Base-by-base conservation (phyloP, 1,140 invertebrate species). In the Anthonomus grandis region DNA sequence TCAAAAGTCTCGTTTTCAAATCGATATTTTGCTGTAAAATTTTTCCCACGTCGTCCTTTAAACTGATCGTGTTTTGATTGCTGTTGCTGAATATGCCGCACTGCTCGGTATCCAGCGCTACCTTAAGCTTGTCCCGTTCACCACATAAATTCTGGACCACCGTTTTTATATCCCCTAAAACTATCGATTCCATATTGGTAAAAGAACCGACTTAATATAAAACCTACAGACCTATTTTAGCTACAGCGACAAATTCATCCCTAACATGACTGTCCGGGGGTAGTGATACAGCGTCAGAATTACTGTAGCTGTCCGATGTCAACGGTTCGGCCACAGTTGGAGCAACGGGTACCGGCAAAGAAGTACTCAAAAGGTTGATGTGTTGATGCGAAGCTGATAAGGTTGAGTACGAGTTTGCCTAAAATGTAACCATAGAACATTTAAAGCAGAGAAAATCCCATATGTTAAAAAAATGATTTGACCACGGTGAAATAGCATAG, bases 1-100 rank as follows among this genome's bases (percentile, higher is more conserved):
- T 78, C 44, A 79, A 74, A 42, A 91, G 76, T 25, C 84, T 75
- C 34, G 77, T 75, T 55, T 82, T 80, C 57, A 90, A 71, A 67
- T 89, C 87, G 69, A 79, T 72, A 75, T 91, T 91, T 75, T 89
- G 87, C 51, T 86, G 82, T 25, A 89, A 66, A 6, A 84, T 82
- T 65, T 86, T 81, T 59, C 79, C 78, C 10, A 86, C 75, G 61
- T 79, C 81, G 46, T 77, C 77, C 17, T 82, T 74, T 2, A 86
- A 70, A 24, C 74, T 79, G 15, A 83, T 69, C 45, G 82, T 63
- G 46, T 54, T 67, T 54, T 56, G 60, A 60, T 65, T 64, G 17
- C n/a, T 48, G 60, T 65, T 64, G 13, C 17, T 15, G 10, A 68
- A 54, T 47, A 64, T 59, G 41, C 62, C 67, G 58, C 81, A 63